Conservation (phyloP, 1,140 invertebrate species). For the Neoseiulus cucumeris region DNA sequence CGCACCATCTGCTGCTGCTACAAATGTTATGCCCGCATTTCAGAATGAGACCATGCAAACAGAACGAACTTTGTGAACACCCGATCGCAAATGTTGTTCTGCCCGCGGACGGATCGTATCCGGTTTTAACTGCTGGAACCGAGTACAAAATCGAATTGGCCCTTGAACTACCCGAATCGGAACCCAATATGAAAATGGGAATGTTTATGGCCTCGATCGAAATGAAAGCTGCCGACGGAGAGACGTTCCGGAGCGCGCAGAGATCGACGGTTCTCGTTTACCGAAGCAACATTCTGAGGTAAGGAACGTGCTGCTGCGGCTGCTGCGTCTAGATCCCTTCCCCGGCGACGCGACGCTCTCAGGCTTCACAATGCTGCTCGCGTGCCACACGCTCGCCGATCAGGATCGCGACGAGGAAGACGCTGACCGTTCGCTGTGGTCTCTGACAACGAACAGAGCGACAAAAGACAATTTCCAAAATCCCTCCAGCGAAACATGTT, state of each 20-base stretch:
- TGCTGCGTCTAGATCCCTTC: too few species aligned
- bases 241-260: background rate
- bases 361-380: too few species aligned
- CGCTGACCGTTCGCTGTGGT: too few species aligned
- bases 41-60: conserved; percentile 2
- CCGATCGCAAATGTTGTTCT: background rate
- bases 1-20: too few species aligned
- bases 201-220: conserved; percentile 6
- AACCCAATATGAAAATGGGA: background rate
- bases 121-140: background rate
- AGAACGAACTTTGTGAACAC: background rate
- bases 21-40: background rate
- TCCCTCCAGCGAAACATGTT: too few species aligned
- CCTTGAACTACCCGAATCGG: conserved; percentile 3
- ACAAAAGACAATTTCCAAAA: too few species aligned
- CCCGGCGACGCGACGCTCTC: too few species aligned
- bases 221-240: background rate
- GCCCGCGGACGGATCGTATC: background rate
- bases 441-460: too few species aligned
- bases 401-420: too few species aligned
- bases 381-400: too few species aligned
- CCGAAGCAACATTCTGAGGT: background rate
- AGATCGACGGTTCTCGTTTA: background rate
- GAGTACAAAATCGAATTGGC: background rate
- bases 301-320: too few species aligned